Base-by-base conservation (phyloP, 1,140 invertebrate species). In the Parasteatoda tepidariorum region DNA sequence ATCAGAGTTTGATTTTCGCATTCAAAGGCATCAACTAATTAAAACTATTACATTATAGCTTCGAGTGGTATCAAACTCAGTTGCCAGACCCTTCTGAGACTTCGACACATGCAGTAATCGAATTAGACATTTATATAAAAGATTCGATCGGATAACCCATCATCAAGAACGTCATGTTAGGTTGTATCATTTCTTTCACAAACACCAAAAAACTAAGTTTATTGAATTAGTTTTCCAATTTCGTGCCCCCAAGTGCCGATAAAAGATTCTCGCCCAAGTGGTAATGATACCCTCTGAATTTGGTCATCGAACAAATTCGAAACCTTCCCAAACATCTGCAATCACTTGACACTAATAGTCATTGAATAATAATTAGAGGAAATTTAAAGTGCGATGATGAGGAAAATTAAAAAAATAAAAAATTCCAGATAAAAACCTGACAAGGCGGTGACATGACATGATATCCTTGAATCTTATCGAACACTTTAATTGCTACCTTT, bases 331-430 rank as follows among this genome's bases (percentile, higher is more conserved):
- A 59, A 67, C 62, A 78, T 57, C 76, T 73, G 41, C 41, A 75
- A 75, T 75, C 33, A 68, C 62, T 18, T 79, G 76, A 79, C 76
- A 79, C 76, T 79, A 68, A 79, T 79, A 79, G 54, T 79, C 62
- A 68, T 68, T 67, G 76, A 67, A 79, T 79, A 68, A 79, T 79
- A 68, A 79, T 79, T 41, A 38, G 48, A 24, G 31, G 59, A 18
- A 48, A 48, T 48, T 13, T 48, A 48, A 48, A 48, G 38, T 48
- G 4, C 9, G 18, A 9, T 48, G 38, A 38, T 34, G 34, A 64
- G 28, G 59, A 24, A 66, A 31, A 54, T 26, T 54, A 57, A 55
- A 79, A 54, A 34, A 28, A 30, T 34, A 57, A 3, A 62, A 66
- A 33, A 41, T 48, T 24, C 48, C 18, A 18, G 54, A 28, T 24